These are phyloP conservation scores for Echinarachnius parma DNA, from an alignment of 53 echinoderm and acorn worm species.

Conservation along the genomic window DNA sequence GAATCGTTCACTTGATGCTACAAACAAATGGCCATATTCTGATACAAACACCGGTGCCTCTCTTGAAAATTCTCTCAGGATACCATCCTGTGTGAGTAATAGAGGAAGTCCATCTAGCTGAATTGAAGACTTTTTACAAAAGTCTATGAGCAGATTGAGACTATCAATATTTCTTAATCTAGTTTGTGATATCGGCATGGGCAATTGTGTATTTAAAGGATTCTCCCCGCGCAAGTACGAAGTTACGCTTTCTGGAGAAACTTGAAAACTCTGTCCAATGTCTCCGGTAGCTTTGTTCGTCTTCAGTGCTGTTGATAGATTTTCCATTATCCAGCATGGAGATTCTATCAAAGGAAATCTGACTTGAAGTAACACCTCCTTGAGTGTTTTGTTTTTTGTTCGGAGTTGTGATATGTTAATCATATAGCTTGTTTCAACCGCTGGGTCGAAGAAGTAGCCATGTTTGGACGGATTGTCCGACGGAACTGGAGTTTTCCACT, in stretches of 20 bases:
- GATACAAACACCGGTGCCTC: not conserved
- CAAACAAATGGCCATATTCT: slow-evolving; percentile 1
- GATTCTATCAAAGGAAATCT: no score
- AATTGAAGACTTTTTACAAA: slow-evolving; percentile 12
- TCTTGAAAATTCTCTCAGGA: slow-evolving; percentile 3
- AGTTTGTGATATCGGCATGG: not conserved
- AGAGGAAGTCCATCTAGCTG: slow-evolving; percentile 13
- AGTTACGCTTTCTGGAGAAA: not conserved
- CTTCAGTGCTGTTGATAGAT: no score
- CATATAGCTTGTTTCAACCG: no score
- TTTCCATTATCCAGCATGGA: no score
- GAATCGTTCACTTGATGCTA: not conserved
- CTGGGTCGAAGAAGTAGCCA: no score
- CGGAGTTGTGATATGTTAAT: no score
- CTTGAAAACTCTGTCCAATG: no score
- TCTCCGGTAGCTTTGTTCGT: no score
- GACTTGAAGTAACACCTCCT: no score
- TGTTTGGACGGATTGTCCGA: no score
- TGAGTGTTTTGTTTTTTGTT: no score
- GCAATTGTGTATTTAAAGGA: slow-evolving; percentile 7
- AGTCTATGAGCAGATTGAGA: not conserved
- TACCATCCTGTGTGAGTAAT: slow-evolving; percentile 4
- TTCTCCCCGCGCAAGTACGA: not conserved
- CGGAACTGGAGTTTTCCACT: no score
- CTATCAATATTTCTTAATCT: not conserved